A percentile compares a stretch with the other conserved stretches of the same genome.
Conservation (phyloP, 2,113 vertebrate genomes). For the Hassar affinis region DNA sequence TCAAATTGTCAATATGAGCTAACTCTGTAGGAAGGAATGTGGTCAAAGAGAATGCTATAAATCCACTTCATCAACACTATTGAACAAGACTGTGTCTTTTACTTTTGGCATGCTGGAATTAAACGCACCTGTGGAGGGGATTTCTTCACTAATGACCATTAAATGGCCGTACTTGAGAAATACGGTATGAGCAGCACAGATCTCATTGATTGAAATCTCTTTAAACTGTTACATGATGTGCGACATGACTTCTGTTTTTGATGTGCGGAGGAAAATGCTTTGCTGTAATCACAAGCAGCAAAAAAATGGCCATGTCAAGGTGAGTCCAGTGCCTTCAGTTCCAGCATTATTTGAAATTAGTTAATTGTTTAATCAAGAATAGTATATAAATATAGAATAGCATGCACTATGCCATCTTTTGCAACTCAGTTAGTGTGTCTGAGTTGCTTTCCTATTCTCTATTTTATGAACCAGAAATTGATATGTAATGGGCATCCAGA, state of each 20-base stretch:
- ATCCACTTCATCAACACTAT: neutral
- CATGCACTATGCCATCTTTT: neutral
- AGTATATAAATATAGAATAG: neutral
- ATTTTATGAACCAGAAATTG: neutral
- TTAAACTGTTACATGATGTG: neutral
- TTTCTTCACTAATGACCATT: constrained; percentile 2
- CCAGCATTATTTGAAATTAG: neutral
- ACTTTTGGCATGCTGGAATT: neutral
- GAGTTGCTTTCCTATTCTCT: neutral
- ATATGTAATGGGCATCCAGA: neutral
- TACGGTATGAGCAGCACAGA: neutral
- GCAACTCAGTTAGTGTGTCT: neutral
- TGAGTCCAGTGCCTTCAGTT: neutral
- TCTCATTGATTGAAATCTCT: neutral
- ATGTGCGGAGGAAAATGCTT: too few species aligned
- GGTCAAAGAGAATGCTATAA: neutral
- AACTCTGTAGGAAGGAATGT: neutral
- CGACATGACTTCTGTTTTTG: neutral
- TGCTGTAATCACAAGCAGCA: neutral
- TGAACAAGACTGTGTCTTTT: neutral
- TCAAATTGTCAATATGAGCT: neutral
- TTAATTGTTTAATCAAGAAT: neutral
- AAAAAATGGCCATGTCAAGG: neutral
- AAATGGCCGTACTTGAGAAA: neutral
- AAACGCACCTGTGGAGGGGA: neutral